A percentile compares a stretch with the other conserved stretches of the same genome.
Evolutionary conservation across 2,888 invertebrate genomes (phyloP).

Genomic region (Himalopsyche japonica): DNA sequence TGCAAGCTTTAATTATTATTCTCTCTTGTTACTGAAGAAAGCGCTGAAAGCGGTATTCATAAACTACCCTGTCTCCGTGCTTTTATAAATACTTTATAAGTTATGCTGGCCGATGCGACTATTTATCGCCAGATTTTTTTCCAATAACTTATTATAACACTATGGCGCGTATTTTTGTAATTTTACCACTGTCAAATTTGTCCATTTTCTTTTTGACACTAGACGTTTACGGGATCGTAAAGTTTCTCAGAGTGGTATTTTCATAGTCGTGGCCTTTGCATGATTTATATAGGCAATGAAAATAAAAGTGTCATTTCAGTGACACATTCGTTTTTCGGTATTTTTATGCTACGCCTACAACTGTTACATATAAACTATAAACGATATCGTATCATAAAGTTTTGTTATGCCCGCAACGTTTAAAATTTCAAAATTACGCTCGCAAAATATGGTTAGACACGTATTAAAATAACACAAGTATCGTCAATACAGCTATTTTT

Average conservation of each 20-base stretch:
- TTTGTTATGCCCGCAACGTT: not conserved
- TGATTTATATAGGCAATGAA: slow-evolving; percentile 35
- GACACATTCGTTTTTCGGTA: slow-evolving; percentile 16
- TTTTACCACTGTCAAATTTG: not conserved
- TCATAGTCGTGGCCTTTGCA: slow-evolving; percentile 6
- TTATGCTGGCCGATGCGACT: not conserved
- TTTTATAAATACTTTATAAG: not conserved
- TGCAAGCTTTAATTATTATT: not conserved
- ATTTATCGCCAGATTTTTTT: not conserved
- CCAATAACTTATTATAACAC: not conserved
- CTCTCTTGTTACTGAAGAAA: not conserved
- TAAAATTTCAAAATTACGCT: not conserved
- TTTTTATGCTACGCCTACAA: slow-evolving; percentile 13
- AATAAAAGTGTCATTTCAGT: slow-evolving; percentile 31
- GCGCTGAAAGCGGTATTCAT: not conserved
- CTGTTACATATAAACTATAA: not conserved
- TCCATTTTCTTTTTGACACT: slow-evolving; percentile 5
- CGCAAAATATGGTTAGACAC: not conserved
- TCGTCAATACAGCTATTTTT: not conserved
- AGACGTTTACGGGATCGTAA: slow-evolving; percentile 12
- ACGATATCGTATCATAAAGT: not conserved
- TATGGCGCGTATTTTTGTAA: not conserved
- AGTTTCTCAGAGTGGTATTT: slow-evolving; percentile 7
- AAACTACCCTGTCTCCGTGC: not conserved
- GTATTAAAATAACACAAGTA: not conserved